Percentiles rank a stretch among this genome's conserved stretches.
Conservation (phyloP, 53 echinoderm and acorn worm species). For the Echinometra lucunter region DNA sequence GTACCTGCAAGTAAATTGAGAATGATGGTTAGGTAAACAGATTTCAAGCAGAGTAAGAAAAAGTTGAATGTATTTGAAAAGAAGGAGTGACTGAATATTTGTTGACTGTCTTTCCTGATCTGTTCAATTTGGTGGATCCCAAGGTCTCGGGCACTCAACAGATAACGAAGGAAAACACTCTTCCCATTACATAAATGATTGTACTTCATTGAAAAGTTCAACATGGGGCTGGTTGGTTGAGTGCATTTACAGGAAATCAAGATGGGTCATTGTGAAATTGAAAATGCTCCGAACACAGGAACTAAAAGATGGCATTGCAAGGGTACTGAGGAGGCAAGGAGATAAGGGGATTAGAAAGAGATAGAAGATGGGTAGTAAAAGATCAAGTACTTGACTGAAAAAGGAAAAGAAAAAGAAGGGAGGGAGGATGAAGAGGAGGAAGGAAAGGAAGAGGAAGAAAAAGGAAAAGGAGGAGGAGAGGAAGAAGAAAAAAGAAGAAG, state of each 20-base stretch:
- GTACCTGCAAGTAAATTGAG: no score
- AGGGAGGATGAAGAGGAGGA: background rate
- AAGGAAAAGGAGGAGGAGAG: background rate
- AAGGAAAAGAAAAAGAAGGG: background rate
- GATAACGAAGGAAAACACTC: conserved; percentile 28
- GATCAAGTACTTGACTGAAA: background rate
- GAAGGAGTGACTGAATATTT: conserved; percentile 12
- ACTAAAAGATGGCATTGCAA: background rate
- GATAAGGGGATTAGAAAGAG: no score
- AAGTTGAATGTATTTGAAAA: background rate
- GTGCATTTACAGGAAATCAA: background rate
- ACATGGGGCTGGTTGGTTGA: background rate
- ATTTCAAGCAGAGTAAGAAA: background rate
- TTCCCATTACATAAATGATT: background rate
- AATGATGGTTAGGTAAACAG: background rate
- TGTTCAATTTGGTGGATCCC: background rate
- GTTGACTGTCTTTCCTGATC: background rate
- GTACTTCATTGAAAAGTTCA: conserved; percentile 10
- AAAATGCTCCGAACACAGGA: background rate
- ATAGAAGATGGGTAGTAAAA: background rate
- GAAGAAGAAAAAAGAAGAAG: background rate
- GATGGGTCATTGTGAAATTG: conserved; percentile 22
- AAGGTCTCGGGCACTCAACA: background rate
- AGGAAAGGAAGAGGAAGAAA: background rate
- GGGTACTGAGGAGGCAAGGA: background rate